Percentiles rank a stretch among this genome's conserved stretches.
Conservation (phyloP, 1,140 invertebrate genomes). For the Eriocheir sinensis region DNA sequence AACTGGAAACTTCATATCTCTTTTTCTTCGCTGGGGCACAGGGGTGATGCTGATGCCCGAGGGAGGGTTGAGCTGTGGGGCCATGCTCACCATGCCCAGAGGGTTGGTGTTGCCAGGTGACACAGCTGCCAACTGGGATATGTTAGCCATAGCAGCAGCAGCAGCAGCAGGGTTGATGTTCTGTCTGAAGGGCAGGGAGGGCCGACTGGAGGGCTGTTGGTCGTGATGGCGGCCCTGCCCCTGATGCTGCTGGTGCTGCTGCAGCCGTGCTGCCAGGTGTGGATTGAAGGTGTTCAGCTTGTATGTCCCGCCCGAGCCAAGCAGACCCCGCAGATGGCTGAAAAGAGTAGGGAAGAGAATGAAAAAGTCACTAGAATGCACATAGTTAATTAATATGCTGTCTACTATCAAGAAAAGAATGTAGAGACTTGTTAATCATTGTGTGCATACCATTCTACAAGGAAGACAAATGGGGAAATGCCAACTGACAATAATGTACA, state of each 20-base stretch:
- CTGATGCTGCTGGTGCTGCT: constrained; percentile 78
- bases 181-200: constrained; percentile 58
- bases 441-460: too few relatives aligned
- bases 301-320: constrained; percentile 78
- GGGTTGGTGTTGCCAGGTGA: constrained; percentile 64
- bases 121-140: constrained; percentile 71
- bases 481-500: too few relatives aligned
- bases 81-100: constrained; percentile 70
- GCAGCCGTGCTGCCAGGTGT: constrained; percentile 73
- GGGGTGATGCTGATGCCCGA: constrained; percentile 74
- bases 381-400: too few relatives aligned
- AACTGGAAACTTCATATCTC: too few relatives aligned
- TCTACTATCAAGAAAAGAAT: too few relatives aligned
- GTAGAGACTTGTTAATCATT: too few relatives aligned
- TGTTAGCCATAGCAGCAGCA: constrained; percentile 69
- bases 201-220: constrained; percentile 50
- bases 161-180: constrained; percentile 65
- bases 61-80: constrained; percentile 65
- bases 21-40: constrained; percentile 65
- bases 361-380: too few relatives aligned
- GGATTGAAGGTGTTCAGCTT: constrained; percentile 77
- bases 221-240: constrained; percentile 64
- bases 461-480: too few relatives aligned
- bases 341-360: too few relatives aligned
- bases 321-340: constrained; percentile 77